A percentile compares a stretch with the other conserved stretches of the same genome.
Evolutionary conservation across 2,797 vertebrate species (phyloP).

Genomic region (Spizella passerina): DNA sequence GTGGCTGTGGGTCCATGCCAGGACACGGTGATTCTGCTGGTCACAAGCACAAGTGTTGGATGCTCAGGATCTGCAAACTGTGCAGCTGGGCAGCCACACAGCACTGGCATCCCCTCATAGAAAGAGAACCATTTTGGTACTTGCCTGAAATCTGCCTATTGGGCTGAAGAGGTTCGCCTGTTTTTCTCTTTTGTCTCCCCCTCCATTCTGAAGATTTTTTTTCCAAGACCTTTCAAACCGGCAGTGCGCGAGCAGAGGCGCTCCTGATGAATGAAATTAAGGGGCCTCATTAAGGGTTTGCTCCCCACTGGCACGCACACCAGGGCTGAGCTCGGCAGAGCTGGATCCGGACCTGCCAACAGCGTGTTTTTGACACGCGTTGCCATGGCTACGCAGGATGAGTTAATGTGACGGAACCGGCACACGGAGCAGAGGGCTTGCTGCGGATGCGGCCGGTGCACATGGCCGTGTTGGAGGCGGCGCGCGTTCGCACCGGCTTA

Average conservation of each 20-base stretch:
- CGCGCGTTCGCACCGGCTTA: not conserved
- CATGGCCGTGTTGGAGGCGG: not conserved
- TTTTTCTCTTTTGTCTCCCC: not conserved
- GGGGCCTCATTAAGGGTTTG: not conserved
- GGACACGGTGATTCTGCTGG: not conserved
- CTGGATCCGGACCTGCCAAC: accelerated
- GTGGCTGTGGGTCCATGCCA: accelerated
- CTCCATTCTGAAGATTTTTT: not conserved
- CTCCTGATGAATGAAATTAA: not conserved
- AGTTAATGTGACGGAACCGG: conserved; percentile 72
- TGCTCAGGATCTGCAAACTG: not conserved
- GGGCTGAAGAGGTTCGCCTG: accelerated
- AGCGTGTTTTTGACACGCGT: conserved; percentile 7
- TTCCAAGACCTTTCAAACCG: not conserved
- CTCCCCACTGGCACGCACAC: accelerated
- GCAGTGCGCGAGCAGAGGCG: not conserved
- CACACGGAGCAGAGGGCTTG: conserved; percentile 10
- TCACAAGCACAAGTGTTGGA: accelerated
- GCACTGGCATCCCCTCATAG: not conserved
- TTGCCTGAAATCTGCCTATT: not conserved
- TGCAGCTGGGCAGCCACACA: accelerated
- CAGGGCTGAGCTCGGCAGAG: not conserved
- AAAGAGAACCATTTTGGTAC: not conserved
- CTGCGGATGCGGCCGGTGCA: not conserved
- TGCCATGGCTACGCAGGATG: conserved; percentile 64